Evolutionary conservation across 2,888 invertebrate genomes (phyloP), one percentile per base, ranked within the genome.

Genomic region (Drosophila yooni): DNA sequence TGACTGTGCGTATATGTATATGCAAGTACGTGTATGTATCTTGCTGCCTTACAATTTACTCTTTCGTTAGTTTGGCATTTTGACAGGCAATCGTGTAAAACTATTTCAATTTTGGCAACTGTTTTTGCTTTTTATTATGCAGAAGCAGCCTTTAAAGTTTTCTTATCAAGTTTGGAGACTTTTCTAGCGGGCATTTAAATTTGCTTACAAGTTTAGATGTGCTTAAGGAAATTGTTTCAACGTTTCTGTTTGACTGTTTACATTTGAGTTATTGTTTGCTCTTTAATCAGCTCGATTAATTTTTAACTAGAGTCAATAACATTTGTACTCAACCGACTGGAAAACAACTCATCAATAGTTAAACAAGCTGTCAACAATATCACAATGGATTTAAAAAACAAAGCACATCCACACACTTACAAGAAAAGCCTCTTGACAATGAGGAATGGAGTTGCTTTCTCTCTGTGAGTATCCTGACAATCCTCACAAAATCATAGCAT

Each of bases 31-130:
- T 70, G 2, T 50, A 21, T 40, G n/a, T 25, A 18, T 61, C 63
- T 52, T 40, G 29, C n/a, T 46, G n/a, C 68, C 65, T 69, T 76
- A n/a, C 68, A 68, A 69, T 70, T 86, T 71, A 50, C 53, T 66
- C 74, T 70, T 69, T 59, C 53, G 57, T 68, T 40, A 53, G 57
- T 33, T 82, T 77, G 56, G 63, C 68, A 65, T 74, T 69, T 53
- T 70, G 70, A 54, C 79, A 70, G 70, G 62, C 71, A 79, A 73
- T 79, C 70, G 76, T 72, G 74, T 66, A 70, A 73, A 83, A 85
- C 85, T 82, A 88, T 83, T 83, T 85, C 83, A 85, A 83, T 85
- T 85, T 79, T 67, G 74, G 64, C 77, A 77, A 72, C 59, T 70
- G 66, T 68, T 51, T 63, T 18, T 34, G 48, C 27, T 57, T 74